Conservation (phyloP, 2,888 invertebrate genomes). For the Kryphioiulus occultus region DNA sequence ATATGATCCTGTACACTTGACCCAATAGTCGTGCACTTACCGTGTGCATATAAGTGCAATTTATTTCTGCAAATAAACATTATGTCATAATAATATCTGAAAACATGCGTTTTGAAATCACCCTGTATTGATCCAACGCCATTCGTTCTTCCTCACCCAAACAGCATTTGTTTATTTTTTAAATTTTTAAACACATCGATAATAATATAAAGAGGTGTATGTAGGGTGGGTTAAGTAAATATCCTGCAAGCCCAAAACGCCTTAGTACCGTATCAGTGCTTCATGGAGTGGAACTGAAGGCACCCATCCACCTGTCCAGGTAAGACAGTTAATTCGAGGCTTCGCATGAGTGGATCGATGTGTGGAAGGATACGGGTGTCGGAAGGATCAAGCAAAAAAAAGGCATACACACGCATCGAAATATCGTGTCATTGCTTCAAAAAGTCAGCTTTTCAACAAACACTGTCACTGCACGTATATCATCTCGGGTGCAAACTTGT, state of each 20-base stretch:
- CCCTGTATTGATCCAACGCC: neutral
- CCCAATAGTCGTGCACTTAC: no score
- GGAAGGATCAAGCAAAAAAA: neutral
- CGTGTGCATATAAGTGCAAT: no score
- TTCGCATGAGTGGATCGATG: neutral
- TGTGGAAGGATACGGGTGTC: neutral
- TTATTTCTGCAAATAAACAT: no score
- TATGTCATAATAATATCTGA: no score
- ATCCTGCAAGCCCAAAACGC: neutral
- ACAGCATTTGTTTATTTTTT: neutral
- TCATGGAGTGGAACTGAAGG: neutral
- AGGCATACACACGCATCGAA: neutral
- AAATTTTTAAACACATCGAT: neutral
- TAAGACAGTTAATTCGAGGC: conserved; percentile 15
- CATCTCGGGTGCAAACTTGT: neutral
- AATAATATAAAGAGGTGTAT: conserved; percentile 3
- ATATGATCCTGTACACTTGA: no score
- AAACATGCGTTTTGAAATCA: neutral
- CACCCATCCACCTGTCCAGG: conserved; percentile 22
- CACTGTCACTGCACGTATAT: neutral
- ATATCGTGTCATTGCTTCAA: conserved; percentile 2
- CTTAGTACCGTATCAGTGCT: neutral
- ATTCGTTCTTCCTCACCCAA: neutral
- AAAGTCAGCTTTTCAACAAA: conserved; percentile 10
- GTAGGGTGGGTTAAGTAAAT: neutral